Conservation (phyloP, 2,888 invertebrate species). For the Mythimna lalbum region DNA sequence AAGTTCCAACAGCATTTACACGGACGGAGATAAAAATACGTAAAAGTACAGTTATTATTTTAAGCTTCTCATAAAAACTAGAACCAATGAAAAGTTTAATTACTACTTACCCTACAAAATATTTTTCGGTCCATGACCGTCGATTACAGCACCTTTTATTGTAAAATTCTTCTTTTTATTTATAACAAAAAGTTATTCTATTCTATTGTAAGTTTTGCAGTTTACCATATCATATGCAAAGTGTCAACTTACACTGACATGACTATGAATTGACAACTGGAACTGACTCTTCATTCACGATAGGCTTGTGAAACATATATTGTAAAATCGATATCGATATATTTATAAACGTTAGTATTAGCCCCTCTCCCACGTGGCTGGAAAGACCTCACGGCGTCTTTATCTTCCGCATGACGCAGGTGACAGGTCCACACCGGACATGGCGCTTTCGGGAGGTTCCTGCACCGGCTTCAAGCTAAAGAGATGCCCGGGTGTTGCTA, state of each 20-base stretch:
- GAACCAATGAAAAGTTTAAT: not conserved
- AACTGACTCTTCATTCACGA: not conserved
- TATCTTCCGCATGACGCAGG: no score
- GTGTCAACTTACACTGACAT: not conserved
- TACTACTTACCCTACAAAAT: slow-evolving; percentile 68
- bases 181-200: not conserved
- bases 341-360: no score
- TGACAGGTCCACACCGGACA: no score
- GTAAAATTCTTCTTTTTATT: slow-evolving; percentile 15
- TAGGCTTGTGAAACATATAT: not conserved
- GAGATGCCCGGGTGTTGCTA: no score
- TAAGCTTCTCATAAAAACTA: not conserved
- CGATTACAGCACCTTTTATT: slow-evolving; percentile 39
- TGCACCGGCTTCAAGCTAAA: no score
- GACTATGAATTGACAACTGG: not conserved
- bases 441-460: no score
- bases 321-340: no score
- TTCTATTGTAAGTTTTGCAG: not conserved
- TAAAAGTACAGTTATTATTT: slow-evolving; percentile 27
- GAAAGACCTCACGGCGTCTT: no score
- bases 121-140: slow-evolving; percentile 67
- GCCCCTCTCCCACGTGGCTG: no score
- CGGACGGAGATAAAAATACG: not conserved
- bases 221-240: not conserved
- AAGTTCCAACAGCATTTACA: not conserved